phyloP scores from a whole-genome alignment of 1,140 invertebrate genomes.

The Acyrthosiphon pisum region DNA sequence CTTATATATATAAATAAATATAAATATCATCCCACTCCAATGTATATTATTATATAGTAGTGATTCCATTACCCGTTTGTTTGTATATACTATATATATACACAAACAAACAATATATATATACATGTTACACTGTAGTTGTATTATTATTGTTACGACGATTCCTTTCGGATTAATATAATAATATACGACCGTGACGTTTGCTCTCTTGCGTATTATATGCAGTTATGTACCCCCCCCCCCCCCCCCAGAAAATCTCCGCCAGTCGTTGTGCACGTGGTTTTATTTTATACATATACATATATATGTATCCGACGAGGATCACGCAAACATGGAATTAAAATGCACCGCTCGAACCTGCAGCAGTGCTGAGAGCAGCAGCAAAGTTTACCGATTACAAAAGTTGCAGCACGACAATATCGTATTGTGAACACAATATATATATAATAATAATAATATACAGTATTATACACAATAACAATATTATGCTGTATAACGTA shows the following conservation, averaged over 20 bases:
- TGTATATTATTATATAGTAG: background rate
- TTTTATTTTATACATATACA: background rate
- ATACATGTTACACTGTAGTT: background rate
- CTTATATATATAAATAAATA: background rate
- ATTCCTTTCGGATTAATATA: slow-evolving; percentile 12
- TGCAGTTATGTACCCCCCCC: background rate
- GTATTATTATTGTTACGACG: background rate
- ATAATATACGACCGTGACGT: background rate
- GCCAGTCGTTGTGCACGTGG: background rate
- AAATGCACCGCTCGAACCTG: background rate
- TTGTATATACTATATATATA: background rate
- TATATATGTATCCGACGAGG: background rate
- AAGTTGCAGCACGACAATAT: background rate
- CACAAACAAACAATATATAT: background rate
- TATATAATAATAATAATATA: background rate
- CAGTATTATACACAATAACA: background rate
- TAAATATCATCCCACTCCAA: background rate
- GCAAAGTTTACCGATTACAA: slow-evolving; percentile 39
- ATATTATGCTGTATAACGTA: background rate
- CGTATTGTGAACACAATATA: background rate
- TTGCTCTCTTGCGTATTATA: background rate
- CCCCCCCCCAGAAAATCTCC: background rate
- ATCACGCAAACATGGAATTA: background rate
- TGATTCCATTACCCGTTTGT: background rate
- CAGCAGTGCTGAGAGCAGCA: background rate